Evolutionary conservation across 2,113 vertebrate species (phyloP).

Genomic region (Cyprinodon variegatus): DNA sequence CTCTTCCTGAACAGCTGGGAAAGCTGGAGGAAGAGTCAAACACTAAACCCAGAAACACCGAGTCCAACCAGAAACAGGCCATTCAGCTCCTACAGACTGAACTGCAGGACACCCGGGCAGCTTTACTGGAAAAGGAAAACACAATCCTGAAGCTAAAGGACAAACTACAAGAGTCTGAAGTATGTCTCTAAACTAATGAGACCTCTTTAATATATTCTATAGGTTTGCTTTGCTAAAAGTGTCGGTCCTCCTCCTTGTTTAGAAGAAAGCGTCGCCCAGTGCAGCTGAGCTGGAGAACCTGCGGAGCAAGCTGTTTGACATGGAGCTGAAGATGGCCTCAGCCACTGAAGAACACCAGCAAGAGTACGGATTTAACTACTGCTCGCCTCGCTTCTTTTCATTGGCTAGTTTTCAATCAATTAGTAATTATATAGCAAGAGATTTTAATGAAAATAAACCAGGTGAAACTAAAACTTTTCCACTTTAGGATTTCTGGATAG

Average conservation of each 20-base stretch:
- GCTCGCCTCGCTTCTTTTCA: neutral
- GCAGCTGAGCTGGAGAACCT: constrained; percentile 83
- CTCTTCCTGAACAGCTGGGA: constrained; percentile 60
- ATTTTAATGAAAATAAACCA: too few relatives aligned
- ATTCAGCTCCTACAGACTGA: constrained; percentile 68
- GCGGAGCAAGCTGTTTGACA: constrained; percentile 80
- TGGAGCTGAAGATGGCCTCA: constrained; percentile 83
- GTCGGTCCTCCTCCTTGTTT: constrained; percentile 16
- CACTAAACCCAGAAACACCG: constrained; percentile 50
- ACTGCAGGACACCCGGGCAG: constrained; percentile 68
- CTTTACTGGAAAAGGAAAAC: constrained; percentile 76
- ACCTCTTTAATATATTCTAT: neutral
- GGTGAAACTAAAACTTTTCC: too few relatives aligned
- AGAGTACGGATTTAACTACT: constrained; percentile 73
- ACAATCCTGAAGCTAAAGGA: constrained; percentile 63
- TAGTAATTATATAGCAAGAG: too few relatives aligned
- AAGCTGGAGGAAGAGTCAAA: constrained; percentile 69
- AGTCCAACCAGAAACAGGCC: constrained; percentile 70
- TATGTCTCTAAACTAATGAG: neutral
- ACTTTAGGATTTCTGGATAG: too few relatives aligned
- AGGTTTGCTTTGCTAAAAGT: neutral
- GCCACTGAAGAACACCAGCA: constrained; percentile 75
- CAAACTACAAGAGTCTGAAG: constrained; percentile 65
- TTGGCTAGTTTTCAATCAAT: neutral
- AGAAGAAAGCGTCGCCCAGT: constrained; percentile 75